Evolutionary conservation across 2,888 invertebrate species (phyloP).

Genomic region (Calameuta idolon): DNA sequence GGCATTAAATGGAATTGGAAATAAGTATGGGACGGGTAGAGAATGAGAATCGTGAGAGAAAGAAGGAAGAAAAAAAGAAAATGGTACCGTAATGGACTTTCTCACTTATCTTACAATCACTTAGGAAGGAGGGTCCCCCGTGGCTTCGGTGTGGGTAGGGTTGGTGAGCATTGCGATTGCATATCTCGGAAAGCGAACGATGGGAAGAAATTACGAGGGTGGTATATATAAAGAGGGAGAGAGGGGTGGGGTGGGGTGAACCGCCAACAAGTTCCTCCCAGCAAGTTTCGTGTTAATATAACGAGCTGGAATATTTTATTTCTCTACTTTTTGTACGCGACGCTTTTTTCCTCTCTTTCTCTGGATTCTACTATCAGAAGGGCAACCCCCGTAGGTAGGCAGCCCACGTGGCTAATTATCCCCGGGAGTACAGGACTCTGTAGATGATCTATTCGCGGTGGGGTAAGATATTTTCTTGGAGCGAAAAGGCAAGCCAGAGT

Average conservation of each 20-base stretch:
- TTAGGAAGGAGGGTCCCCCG: slow-evolving; percentile 39
- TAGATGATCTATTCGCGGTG: slow-evolving; percentile 62
- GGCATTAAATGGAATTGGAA: neutral
- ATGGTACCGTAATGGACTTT: slow-evolving; percentile 8
- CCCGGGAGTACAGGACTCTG: slow-evolving; percentile 54
- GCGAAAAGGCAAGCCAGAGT: slow-evolving; percentile 30
- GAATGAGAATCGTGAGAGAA: neutral
- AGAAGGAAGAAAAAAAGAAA: neutral
- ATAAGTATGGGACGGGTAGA: neutral
- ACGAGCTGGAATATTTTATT: slow-evolving; percentile 41
- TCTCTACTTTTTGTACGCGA: slow-evolving; percentile 18
- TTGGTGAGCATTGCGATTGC: slow-evolving; percentile 33
- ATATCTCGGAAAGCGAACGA: slow-evolving; percentile 31
- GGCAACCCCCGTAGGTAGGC: neutral
- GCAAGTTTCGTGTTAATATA: slow-evolving; percentile 39
- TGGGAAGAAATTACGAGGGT: neutral
- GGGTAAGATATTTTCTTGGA: slow-evolving; percentile 48
- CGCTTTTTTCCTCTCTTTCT: slow-evolving; percentile 1
- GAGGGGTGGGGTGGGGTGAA: neutral
- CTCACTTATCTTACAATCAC: slow-evolving; percentile 50
- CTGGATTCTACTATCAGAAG: slow-evolving; percentile 11
- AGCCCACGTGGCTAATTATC: slow-evolving; percentile 61
- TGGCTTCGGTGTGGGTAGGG: slow-evolving; percentile 1
- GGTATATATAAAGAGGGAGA: neutral
- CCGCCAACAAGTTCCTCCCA: neutral